Evolutionary conservation across 2,888 invertebrate genomes (phyloP).

Genomic region (Bugulina stolonifera): DNA sequence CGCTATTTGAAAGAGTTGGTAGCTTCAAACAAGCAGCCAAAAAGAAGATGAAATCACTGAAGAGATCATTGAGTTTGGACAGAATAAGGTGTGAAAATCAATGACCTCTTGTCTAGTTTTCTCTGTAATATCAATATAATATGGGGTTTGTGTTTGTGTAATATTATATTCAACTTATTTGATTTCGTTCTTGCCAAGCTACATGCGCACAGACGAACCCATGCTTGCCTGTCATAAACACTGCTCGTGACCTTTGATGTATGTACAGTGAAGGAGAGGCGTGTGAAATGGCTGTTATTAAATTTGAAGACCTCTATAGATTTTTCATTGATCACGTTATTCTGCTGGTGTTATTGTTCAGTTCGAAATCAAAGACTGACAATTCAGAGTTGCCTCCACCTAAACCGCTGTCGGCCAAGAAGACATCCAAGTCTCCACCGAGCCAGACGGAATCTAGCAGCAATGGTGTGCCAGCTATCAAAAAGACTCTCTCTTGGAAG

Average conservation of each 20-base stretch:
- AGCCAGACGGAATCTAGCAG: neutral
- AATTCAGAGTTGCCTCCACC: neutral
- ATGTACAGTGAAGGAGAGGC: too few relatives aligned
- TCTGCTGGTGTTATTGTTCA: neutral
- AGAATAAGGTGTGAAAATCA: constrained; percentile 21
- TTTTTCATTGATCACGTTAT: too few relatives aligned
- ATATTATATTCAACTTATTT: too few relatives aligned
- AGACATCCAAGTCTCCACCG: neutral
- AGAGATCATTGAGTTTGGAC: constrained; percentile 38
- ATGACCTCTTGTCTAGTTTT: neutral
- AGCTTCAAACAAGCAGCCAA: constrained; percentile 28
- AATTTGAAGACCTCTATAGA: too few relatives aligned
- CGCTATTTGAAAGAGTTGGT: constrained; percentile 25
- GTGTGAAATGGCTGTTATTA: too few relatives aligned
- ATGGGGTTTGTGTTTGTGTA: too few relatives aligned
- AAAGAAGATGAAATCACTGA: constrained; percentile 29
- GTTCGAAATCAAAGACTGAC: neutral
- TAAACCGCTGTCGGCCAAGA: neutral
- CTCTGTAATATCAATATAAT: too few relatives aligned
- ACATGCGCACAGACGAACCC: too few relatives aligned
- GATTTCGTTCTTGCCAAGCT: too few relatives aligned
- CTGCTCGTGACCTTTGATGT: too few relatives aligned
- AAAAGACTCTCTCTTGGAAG: neutral
- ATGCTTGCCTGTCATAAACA: too few relatives aligned
- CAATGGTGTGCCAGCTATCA: constrained; percentile 3